These are phyloP conservation scores for Melanchra persicariae DNA, from an alignment of 2,888 invertebrate genomes.

Conservation along the genomic window DNA sequence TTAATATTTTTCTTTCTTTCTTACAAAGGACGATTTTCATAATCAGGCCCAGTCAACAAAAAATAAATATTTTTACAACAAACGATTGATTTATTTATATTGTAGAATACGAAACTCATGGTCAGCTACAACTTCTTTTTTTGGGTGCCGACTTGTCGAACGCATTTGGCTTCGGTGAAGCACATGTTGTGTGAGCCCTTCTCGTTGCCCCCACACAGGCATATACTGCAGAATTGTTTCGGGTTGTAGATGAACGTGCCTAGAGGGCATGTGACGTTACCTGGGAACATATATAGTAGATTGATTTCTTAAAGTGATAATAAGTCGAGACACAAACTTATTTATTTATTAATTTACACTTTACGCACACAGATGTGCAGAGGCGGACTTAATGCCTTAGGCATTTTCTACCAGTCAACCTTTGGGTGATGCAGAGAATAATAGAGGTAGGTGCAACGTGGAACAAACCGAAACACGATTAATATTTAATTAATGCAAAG, in stretches of 20 bases:
- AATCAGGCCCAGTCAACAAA: too few species aligned
- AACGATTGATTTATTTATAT: constrained; percentile 19
- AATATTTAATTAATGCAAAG: too few species aligned
- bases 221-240: constrained; percentile 37
- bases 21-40: too few species aligned
- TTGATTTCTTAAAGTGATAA: not conserved
- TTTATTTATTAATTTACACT: too few species aligned
- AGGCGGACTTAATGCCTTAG: too few species aligned
- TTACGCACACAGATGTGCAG: too few species aligned
- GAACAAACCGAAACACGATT: too few species aligned
- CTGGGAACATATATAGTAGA: constrained; percentile 8
- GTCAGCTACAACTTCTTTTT: not conserved
- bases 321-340: too few species aligned
- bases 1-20: too few species aligned
- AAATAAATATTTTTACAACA: not conserved
- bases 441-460: too few species aligned
- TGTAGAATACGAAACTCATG: not conserved
- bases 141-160: constrained; percentile 15
- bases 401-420: too few species aligned
- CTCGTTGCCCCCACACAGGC: constrained; percentile 35
- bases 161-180: constrained; percentile 47
- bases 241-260: constrained; percentile 47
- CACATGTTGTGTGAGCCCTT: constrained; percentile 31
- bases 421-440: too few species aligned
- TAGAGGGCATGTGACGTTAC: constrained; percentile 37